phyloP scores from a whole-genome alignment of 2,113 vertebrate species.

The Phylloscopus trochiloides region DNA sequence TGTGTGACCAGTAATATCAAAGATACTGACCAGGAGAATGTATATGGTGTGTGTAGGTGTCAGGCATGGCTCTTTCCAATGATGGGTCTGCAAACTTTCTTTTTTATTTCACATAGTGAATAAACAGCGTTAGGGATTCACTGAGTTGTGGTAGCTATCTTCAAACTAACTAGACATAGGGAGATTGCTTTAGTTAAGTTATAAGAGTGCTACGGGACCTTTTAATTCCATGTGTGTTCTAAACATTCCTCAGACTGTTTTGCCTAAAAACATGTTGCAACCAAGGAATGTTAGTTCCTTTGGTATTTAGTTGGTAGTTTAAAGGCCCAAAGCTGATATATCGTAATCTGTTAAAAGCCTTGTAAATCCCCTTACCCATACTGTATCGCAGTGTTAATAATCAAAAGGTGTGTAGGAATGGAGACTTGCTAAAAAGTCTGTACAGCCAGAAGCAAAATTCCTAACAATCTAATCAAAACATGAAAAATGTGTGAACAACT shows the following conservation, averaged over 20 bases:
- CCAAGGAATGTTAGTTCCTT: not conserved
- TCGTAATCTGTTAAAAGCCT: not conserved
- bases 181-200: not conserved
- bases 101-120: not conserved
- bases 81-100: not conserved
- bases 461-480: not conserved
- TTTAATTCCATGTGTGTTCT: not conserved
- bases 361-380: not conserved
- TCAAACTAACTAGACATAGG: not conserved
- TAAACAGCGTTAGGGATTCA: not conserved
- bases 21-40: not conserved
- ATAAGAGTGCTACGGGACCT: not conserved
- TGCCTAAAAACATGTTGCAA: not conserved
- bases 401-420: not conserved
- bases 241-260: not conserved
- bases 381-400: not conserved
- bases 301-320: not conserved
- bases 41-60: rapidly evolving
- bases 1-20: rapidly evolving
- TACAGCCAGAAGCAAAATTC: not conserved
- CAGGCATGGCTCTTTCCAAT: not conserved
- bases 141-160: not conserved
- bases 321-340: not conserved
- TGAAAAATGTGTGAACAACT: not conserved
- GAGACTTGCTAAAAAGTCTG: not conserved